These are phyloP conservation scores for Siderastrea radians DNA, from an alignment of 92 coral and sea anemone genomes.

Conservation along the genomic window DNA sequence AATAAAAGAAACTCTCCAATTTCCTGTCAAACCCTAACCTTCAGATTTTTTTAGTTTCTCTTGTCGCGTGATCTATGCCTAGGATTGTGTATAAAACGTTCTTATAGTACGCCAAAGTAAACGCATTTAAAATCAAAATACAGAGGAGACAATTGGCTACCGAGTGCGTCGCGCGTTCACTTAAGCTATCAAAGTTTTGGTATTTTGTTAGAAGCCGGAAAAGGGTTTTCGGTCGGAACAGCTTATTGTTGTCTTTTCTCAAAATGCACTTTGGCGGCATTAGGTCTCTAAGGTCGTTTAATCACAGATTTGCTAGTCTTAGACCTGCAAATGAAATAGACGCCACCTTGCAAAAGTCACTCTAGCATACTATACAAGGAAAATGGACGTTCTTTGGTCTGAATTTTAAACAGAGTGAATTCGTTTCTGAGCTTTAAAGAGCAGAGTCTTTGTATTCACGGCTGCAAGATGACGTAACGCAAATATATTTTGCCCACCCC, in stretches of 20 bases:
- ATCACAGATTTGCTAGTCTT: background rate
- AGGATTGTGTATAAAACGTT: background rate
- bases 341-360: too few relatives aligned
- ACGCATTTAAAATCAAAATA: background rate
- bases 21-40: background rate
- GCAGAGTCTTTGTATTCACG: too few relatives aligned
- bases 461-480: too few relatives aligned
- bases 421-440: too few relatives aligned
- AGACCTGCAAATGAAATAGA: too few relatives aligned
- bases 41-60: background rate
- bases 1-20: background rate
- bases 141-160: too few relatives aligned
- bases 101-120: background rate
- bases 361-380: too few relatives aligned
- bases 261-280: constrained; percentile 8
- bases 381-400: too few relatives aligned
- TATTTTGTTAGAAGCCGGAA: constrained; percentile 5
- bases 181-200: background rate
- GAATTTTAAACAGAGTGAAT: too few relatives aligned
- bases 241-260: background rate
- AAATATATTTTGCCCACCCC: too few relatives aligned
- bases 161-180: too few relatives aligned
- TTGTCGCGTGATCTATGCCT: constrained; percentile 3
- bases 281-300: background rate
- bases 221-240: background rate